These are phyloP conservation scores for Himalopsyche japonica DNA, from an alignment of 2,888 invertebrate genomes.

Conservation along the genomic window DNA sequence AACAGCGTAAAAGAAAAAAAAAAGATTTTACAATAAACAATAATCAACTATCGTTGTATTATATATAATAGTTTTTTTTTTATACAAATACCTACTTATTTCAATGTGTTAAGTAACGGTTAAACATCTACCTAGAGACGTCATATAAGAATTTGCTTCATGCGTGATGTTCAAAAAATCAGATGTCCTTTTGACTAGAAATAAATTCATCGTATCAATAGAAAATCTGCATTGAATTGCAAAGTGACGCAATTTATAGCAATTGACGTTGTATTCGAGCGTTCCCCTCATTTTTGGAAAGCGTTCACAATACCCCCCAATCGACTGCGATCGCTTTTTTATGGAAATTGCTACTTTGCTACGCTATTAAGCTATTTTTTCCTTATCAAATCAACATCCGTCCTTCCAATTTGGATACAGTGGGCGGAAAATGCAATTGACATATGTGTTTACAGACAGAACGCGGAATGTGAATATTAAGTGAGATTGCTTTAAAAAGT, in stretches of 20 bases:
- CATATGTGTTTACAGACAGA: background rate
- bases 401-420: background rate
- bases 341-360: background rate
- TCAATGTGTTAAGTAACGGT: too few species aligned
- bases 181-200: background rate
- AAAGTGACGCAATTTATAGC: background rate
- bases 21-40: too few species aligned
- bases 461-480: background rate
- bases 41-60: too few species aligned
- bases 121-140: too few species aligned
- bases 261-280: background rate
- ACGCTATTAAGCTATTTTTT: background rate
- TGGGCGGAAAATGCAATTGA: background rate
- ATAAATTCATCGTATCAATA: background rate
- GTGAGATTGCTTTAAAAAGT: too few species aligned
- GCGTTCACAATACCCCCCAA: background rate
- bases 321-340: background rate
- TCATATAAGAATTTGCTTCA: too few species aligned
- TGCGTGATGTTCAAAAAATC: background rate
- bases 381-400: slow-evolving; percentile 4
- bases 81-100: too few species aligned
- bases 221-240: background rate
- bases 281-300: background rate
- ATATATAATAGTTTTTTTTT: too few species aligned
- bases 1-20: too few species aligned